Evolutionary conservation across 2,888 invertebrate genomes (phyloP).

Genomic region (Diarsia rubi): DNA sequence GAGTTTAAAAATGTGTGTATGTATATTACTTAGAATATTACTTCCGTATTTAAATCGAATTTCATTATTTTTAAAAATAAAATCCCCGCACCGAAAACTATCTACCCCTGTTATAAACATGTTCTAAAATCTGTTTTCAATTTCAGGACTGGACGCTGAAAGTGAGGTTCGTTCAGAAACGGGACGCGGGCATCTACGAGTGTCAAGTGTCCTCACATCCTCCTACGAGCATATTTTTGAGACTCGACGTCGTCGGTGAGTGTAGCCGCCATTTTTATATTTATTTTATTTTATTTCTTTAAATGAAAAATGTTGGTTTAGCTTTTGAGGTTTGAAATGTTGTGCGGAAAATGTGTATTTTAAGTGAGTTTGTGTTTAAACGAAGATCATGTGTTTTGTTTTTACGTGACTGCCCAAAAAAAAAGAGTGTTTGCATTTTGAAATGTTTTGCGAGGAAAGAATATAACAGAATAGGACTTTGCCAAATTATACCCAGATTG

Average conservation of each 20-base stretch:
- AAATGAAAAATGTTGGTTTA: conserved; percentile 16
- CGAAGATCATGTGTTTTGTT: not conserved
- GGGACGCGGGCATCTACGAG: conserved; percentile 96
- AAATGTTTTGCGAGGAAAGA: too few relatives aligned
- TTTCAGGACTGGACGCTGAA: conserved; percentile 97
- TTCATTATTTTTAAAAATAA: too few relatives aligned
- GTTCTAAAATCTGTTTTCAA: conserved; percentile 22
- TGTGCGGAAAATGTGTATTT: not conserved
- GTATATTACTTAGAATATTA: too few relatives aligned
- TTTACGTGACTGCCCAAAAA: too few relatives aligned
- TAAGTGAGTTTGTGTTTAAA: not conserved
- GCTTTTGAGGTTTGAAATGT: conserved; percentile 9
- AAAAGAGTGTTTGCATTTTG: too few relatives aligned
- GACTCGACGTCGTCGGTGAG: conserved; percentile 97
- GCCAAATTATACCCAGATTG: too few relatives aligned
- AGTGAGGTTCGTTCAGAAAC: conserved; percentile 96
- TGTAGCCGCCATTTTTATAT: conserved; percentile 66
- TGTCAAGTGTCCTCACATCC: conserved; percentile 98
- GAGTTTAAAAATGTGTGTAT: too few relatives aligned
- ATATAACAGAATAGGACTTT: too few relatives aligned
- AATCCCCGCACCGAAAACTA: too few relatives aligned
- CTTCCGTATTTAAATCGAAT: too few relatives aligned
- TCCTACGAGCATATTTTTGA: conserved; percentile 96
- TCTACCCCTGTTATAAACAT: not conserved
- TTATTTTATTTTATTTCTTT: conserved; percentile 45